Evolutionary conservation across 1,140 invertebrate species (phyloP), one percentile per base, ranked within the genome.

Genomic region (Achatina immaculata): DNA sequence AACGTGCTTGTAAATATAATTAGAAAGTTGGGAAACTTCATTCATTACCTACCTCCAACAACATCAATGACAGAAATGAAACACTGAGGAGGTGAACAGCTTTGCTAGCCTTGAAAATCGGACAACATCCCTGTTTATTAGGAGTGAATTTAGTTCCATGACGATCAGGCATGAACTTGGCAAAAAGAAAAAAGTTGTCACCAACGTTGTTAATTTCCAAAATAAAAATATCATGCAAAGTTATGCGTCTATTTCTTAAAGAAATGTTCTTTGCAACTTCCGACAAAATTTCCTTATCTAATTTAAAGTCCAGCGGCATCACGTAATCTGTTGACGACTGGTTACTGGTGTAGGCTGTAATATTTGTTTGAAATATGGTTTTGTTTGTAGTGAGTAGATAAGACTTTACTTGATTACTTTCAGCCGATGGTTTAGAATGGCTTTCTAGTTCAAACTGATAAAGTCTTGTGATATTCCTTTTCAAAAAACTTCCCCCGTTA

Each of bases 171-270:
- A 77, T 62, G 34, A 80, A 82, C 77, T 86, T 81, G 28, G 83
- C 85, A 38, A 86, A 77, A 69, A 86, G 81, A 45, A 83, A 84
- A 71, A 86, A 84, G 43, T 76, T 82, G 36, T 82, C 85, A 75
- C 73, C 83, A 28, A 81, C 77, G 78, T 83, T 84, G 72, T 84
- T 83, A 16, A 86, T 80, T 43, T 84, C 81, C 72, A 86, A 62
- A 40, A 86, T 78, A 71, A 86, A 84, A 43, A 85, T 21, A 31
- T 83, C 66, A 19, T 65, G 75, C 36, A 80, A 40, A 38, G 51
- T 40, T 24, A 69, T 69, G 66, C 42, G 58, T 45, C 48, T 34
- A 42, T 62, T 51, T 40, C 40, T 21, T 43, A 16, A 42, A 51
- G 68, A 40, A 34, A 40, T 77, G 21, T 38, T 78, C 24, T 19